These are phyloP conservation scores for Drosophila paulistorum DNA, from an alignment of 1,140 invertebrate species.

Conservation along the genomic window DNA sequence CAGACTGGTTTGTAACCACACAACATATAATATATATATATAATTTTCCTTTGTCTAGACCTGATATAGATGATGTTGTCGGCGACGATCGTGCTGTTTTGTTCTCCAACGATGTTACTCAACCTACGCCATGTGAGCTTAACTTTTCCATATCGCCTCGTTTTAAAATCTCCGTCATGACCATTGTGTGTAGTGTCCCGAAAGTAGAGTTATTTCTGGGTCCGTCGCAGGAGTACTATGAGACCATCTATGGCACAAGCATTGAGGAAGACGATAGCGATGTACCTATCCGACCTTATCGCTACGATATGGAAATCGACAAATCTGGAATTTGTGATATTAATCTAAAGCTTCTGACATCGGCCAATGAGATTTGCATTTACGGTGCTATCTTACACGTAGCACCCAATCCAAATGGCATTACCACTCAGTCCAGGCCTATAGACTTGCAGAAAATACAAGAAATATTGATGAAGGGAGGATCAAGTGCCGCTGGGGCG, in stretches of 20 bases:
- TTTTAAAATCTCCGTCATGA: conserved; percentile 72
- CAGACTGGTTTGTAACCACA: conserved; percentile 51
- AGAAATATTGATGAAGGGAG: conserved; percentile 56
- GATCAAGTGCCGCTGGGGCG: conserved; percentile 5
- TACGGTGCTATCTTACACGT: conserved; percentile 68
- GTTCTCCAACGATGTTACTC: conserved; percentile 39
- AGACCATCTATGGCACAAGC: conserved; percentile 65
- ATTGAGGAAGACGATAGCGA: conserved; percentile 66
- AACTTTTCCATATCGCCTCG: conserved; percentile 44
- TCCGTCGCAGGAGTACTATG: conserved; percentile 63
- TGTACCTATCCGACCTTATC: conserved; percentile 58
- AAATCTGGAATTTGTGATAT: conserved; percentile 69
- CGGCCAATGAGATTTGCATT: conserved; percentile 66
- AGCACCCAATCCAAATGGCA: conserved; percentile 78
- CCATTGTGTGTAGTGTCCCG: conserved; percentile 65
- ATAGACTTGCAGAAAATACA: conserved; percentile 64
- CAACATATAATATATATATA: not conserved
- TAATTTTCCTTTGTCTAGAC: conserved; percentile 50
- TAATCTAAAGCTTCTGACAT: conserved; percentile 62
- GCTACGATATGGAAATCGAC: conserved; percentile 77
- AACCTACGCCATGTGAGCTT: conserved; percentile 55
- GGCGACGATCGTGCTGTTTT: conserved; percentile 63
- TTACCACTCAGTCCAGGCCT: conserved; percentile 67
- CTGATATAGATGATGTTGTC: conserved; percentile 61
- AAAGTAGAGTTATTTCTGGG: conserved; percentile 76